These are phyloP conservation scores for Cylindroiulus punctatus DNA, from an alignment of 2,888 invertebrate species.

Conservation along the genomic window DNA sequence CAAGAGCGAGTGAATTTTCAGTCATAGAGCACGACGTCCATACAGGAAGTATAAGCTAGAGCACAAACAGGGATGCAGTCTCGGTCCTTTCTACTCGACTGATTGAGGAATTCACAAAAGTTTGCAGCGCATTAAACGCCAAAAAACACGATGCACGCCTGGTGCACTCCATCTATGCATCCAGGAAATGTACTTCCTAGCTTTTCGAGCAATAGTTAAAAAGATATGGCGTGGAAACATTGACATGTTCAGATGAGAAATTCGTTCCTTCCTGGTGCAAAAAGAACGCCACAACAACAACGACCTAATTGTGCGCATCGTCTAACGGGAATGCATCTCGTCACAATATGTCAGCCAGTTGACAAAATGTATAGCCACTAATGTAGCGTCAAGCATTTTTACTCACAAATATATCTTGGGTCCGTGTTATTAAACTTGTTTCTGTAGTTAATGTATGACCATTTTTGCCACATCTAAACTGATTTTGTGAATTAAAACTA, in stretches of 20 bases:
- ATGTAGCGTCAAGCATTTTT: not conserved
- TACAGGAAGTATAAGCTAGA: constrained; percentile 21
- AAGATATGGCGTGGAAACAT: constrained; percentile 33
- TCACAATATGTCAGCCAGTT: not conserved
- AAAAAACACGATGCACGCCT: not conserved
- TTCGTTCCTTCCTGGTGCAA: not conserved
- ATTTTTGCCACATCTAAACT: too few species aligned
- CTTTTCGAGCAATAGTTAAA: constrained; percentile 28
- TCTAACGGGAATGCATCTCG: not conserved
- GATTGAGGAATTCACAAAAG: constrained; percentile 28
- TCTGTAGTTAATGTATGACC: too few species aligned
- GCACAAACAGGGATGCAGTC: constrained; percentile 16
- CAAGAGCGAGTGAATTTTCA: constrained; percentile 30
- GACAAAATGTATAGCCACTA: not conserved
- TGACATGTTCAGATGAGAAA: constrained; percentile 20
- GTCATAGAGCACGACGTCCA: not conserved
- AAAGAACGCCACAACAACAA: not conserved
- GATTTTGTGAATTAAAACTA: too few species aligned
- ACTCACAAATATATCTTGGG: too few species aligned
- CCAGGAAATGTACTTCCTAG: constrained; percentile 37
- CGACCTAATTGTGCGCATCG: constrained; percentile 20
- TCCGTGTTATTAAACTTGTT: too few species aligned
- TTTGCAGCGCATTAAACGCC: constrained; percentile 22
- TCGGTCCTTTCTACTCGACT: not conserved
- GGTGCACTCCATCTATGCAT: constrained; percentile 7